phyloP scores from a whole-genome alignment of 2,888 invertebrate genomes.

The Rhagonycha lutea region DNA sequence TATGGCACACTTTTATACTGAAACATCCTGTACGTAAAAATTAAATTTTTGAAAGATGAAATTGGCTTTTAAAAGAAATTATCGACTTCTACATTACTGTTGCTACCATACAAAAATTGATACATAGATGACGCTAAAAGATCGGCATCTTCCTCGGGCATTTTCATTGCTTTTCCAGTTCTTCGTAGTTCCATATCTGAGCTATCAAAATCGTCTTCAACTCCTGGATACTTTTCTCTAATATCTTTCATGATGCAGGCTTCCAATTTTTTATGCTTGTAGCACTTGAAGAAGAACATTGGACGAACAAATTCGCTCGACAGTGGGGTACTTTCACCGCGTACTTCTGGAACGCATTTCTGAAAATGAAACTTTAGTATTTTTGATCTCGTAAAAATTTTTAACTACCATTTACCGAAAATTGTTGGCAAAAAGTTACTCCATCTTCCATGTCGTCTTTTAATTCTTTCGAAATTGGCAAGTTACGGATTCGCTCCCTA shows the following conservation, averaged over 20 bases:
- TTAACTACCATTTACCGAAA: slow-evolving; percentile 60
- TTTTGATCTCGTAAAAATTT: not conserved
- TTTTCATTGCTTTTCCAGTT: slow-evolving; percentile 58
- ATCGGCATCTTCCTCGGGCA: slow-evolving; percentile 56
- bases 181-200: slow-evolving; percentile 56
- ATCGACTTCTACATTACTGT: slow-evolving; percentile 61
- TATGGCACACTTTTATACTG: not conserved
- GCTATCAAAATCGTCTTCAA: slow-evolving; percentile 63
- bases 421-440: slow-evolving; percentile 69
- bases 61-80: slow-evolving; percentile 45
- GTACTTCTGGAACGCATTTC: slow-evolving; percentile 72
- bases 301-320: slow-evolving; percentile 68
- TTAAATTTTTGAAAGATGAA: not conserved
- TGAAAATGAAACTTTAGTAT: slow-evolving; percentile 46
- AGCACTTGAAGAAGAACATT: slow-evolving; percentile 75
- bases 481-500: slow-evolving; percentile 62
- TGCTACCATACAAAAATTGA: slow-evolving; percentile 66
- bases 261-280: slow-evolving; percentile 74
- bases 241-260: slow-evolving; percentile 75
- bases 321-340: slow-evolving; percentile 65
- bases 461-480: slow-evolving; percentile 65
- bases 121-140: slow-evolving; percentile 65
- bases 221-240: slow-evolving; percentile 62
- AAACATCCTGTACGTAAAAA: not conserved
- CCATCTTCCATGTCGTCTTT: slow-evolving; percentile 70